Evolutionary conservation across 2,113 vertebrate genomes (phyloP).

Genomic region (Nothobranchius furzeri): DNA sequence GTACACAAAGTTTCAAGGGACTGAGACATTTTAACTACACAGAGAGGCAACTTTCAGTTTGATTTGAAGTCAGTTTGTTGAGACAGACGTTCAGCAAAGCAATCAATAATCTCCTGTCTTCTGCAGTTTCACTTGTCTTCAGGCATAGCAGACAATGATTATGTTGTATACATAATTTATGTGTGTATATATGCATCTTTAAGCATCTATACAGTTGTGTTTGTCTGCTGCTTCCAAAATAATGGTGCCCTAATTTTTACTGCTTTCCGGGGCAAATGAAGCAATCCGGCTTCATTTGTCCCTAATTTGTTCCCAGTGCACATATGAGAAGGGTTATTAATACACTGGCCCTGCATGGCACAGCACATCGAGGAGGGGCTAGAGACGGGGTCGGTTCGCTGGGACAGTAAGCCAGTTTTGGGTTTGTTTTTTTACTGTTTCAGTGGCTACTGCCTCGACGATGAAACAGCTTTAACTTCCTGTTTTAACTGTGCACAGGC

Average conservation of each 20-base stretch:
- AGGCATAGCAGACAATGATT: background rate
- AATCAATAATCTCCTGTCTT: background rate
- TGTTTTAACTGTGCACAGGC: constrained; percentile 43
- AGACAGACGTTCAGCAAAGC: too few relatives aligned
- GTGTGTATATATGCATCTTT: constrained; percentile 17
- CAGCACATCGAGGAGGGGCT: constrained; percentile 37
- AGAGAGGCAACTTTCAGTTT: too few relatives aligned
- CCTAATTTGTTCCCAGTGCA: constrained; percentile 69
- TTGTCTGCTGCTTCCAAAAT: constrained; percentile 52
- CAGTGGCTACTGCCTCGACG: constrained; percentile 1
- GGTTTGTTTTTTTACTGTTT: constrained; percentile 36
- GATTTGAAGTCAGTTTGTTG: too few relatives aligned
- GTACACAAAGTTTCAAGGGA: too few relatives aligned
- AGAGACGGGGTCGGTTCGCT: background rate
- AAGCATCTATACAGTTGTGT: constrained; percentile 53
- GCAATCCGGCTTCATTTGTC: constrained; percentile 65
- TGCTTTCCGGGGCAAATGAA: constrained; percentile 50
- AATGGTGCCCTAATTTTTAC: constrained; percentile 61
- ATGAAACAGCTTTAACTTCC: constrained; percentile 28
- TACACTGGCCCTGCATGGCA: constrained; percentile 58
- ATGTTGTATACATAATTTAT: constrained; percentile 1
- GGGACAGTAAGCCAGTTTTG: constrained; percentile 53
- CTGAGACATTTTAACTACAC: too few relatives aligned
- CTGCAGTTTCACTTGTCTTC: background rate
- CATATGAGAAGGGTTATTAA: constrained; percentile 71